Evolutionary conservation across 2,888 invertebrate genomes (phyloP), one percentile per base, ranked within the genome.

Genomic region (Mythimna lalbum): DNA sequence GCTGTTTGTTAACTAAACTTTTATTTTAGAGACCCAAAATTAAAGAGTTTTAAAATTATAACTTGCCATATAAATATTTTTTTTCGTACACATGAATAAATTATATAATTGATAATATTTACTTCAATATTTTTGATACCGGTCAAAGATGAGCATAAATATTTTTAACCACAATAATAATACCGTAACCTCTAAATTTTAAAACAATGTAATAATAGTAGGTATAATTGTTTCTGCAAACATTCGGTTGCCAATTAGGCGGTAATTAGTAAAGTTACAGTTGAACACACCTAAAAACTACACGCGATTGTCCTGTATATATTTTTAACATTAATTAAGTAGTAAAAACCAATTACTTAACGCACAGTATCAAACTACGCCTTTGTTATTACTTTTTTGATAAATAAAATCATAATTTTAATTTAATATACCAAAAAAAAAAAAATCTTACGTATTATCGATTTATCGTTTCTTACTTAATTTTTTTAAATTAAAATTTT

Each of bases 281-380:
- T 63, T 71, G 36, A 50, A 72, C 83, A 78, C 83, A 59, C 83
- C 83, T 63, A 52, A 19, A 70, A 75, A 59, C 39, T n/a, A 19
- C 83, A 83, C 85, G 83, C 83, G 39, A 83, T 55, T 52, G 63
- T 43, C 14, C n/a, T 66, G 77, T 84, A 69, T 57, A 71, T 61
- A 65, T 69, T 69, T 72, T 36, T 21, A 70, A 63, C 57, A 61
- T 61, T 73, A 73, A 82, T 82, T 83, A 82, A 81, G 63, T 83
- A 74, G 76, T 79, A 66, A 73, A 65, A 56, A 63, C 62, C 33
- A 70, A 69, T 59, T 68, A 78, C 47, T 62, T 53, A 23, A 57
- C 10, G 10, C 27, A 31, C 12, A 33, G 5, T 14, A 31, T 19
- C n/a, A 19, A 33, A 47, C 9, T 63, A 21, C 9, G 19, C 2